A percentile compares a stretch with the other conserved stretches of the same genome.
Conservation (phyloP, 2,888 invertebrate genomes). For the Chloroclysta siterata region DNA sequence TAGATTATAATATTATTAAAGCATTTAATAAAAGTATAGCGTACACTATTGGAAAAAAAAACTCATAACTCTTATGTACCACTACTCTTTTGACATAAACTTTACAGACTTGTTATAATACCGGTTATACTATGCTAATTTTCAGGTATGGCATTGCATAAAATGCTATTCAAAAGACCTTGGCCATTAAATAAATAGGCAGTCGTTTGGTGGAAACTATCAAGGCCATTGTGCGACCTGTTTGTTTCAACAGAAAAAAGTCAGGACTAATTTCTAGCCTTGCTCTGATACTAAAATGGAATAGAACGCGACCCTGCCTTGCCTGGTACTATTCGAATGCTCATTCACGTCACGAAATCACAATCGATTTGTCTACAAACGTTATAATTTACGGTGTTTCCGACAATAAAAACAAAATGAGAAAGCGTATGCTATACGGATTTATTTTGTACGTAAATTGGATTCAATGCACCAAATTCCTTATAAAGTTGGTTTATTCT, state of each 20-base stretch:
- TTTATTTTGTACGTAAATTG: neutral
- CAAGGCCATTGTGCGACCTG: slow-evolving; percentile 11
- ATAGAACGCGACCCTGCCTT: slow-evolving; percentile 12
- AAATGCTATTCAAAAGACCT: slow-evolving; percentile 10
- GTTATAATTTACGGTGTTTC: neutral
- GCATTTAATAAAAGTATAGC: no score
- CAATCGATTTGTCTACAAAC: slow-evolving; percentile 13
- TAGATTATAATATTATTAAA: no score
- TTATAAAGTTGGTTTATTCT: no score
- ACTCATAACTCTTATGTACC: no score
- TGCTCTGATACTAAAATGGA: slow-evolving; percentile 16
- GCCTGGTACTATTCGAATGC: slow-evolving; percentile 17
- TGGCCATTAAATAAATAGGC: slow-evolving; percentile 11
- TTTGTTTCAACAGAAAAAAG: slow-evolving; percentile 14
- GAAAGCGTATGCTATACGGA: neutral
- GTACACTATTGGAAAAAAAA: no score
- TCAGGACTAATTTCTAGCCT: slow-evolving; percentile 15
- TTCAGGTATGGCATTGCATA: slow-evolving; percentile 4
- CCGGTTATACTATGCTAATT: neutral
- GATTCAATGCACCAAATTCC: neutral
- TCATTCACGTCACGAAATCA: slow-evolving; percentile 22
- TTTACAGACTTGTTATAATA: neutral
- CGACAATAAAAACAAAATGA: neutral
- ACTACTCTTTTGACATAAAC: neutral
- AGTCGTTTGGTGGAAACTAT: slow-evolving; percentile 5